phyloP scores from a whole-genome alignment of 2,888 invertebrate species.

The Ormyrus labotus region DNA sequence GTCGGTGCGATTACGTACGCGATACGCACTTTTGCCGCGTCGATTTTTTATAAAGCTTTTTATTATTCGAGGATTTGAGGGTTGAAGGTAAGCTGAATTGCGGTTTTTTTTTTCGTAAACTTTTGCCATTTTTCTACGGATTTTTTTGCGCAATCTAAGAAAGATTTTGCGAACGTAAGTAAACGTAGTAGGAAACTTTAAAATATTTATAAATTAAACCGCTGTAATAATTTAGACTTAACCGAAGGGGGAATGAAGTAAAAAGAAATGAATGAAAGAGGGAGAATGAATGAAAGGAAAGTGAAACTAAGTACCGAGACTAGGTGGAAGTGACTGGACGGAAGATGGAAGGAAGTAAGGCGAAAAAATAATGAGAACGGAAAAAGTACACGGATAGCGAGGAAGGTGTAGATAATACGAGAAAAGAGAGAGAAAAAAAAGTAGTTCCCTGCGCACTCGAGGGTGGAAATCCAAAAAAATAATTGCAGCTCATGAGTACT shows the following conservation, averaged over 20 bases:
- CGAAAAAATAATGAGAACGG: constrained; percentile 54
- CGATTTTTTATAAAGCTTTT: too few species aligned
- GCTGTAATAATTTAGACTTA: too few species aligned
- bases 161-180: too few species aligned
- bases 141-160: too few species aligned
- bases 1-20: too few species aligned
- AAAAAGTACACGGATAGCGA: background rate
- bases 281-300: constrained; percentile 38
- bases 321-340: constrained; percentile 21
- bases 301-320: constrained; percentile 19
- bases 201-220: too few species aligned
- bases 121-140: too few species aligned
- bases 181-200: too few species aligned
- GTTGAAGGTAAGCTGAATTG: too few species aligned
- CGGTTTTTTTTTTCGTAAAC: too few species aligned
- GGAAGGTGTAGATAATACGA: constrained; percentile 39
- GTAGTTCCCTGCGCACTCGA: constrained; percentile 4
- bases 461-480: constrained; percentile 2
- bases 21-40: too few species aligned
- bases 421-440: constrained; percentile 15
- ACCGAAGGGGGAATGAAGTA: background rate
- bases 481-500: constrained; percentile 22
- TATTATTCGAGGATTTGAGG: too few species aligned
- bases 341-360: constrained; percentile 29
- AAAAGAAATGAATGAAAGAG: constrained; percentile 29